Evolutionary conservation across 2,113 vertebrate species (phyloP), one percentile per base, ranked within the genome.

Genomic region (Condylura cristata): DNA sequence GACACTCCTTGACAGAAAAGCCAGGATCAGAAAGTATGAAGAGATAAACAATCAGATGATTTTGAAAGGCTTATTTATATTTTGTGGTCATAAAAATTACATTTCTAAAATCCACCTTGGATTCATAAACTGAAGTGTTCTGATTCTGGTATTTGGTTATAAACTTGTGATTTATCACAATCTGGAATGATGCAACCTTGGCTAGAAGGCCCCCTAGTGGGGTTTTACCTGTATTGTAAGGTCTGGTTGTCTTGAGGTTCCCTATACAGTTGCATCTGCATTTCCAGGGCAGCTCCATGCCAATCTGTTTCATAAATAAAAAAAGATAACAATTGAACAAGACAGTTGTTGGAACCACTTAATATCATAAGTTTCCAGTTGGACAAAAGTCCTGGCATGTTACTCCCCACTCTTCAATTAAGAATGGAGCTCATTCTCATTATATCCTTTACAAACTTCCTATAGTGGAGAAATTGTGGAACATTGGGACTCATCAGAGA

Each of bases 11-110:
- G 9, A 26, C 39, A 95, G 60, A 51, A 71, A 85, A 65, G 48
- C 51, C 41, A 41, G 10, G 26, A 34, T 39, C 76, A 76, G 53
- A 53, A 37, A 34, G 5, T 37, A 18, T 75, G 51, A 88, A 68
- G 66, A 85, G 66, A 85, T 53, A 30, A 72, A n/a, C 7, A 60
- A 46, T 44, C 16, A 88, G 30, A 41, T n/a, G 14, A 14, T 48
- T 88, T 37, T 86, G 87, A 89, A 89, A 78, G 51, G 9, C 20
- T 70, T 61, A 22, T 76, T 92, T 94, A 87, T 74, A 84, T 79
- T 89, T 70, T 86, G 26, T 81, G 46, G 14, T 93, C 30, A 39
- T 72, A 68, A 90, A 82, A 24, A 20, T 79, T 86, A 13, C 37
- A 20, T 85, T 94, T 94, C 44, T 39, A 74, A 78, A 87, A 46